Evolutionary conservation across 2,888 invertebrate genomes (phyloP).

Genomic region (Resseliella maxima): DNA sequence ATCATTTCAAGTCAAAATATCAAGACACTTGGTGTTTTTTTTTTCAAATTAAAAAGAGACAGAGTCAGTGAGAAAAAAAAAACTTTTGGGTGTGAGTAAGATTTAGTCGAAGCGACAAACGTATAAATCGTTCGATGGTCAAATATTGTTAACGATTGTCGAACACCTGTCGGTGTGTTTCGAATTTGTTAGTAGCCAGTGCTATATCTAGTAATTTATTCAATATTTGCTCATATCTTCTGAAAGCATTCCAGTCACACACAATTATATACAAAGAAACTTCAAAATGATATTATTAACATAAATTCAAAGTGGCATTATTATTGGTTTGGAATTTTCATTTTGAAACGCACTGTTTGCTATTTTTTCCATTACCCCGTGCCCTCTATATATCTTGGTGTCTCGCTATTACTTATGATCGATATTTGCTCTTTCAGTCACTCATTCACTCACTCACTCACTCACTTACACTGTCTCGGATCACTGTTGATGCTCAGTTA

Average conservation of each 20-base stretch:
- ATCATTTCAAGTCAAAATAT: not conserved
- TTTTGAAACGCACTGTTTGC: not conserved
- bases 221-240: not conserved
- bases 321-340: not conserved
- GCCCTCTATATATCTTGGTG: no score
- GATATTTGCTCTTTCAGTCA: not conserved
- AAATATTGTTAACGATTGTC: not conserved
- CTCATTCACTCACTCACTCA: not conserved
- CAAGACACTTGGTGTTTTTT: not conserved
- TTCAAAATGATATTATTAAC: slow-evolving; percentile 30
- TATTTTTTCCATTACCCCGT: no score
- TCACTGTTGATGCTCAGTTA: not conserved
- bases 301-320: slow-evolving; percentile 47
- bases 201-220: slow-evolving; percentile 18
- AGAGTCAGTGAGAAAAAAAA: not conserved
- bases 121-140: not conserved
- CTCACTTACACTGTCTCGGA: not conserved
- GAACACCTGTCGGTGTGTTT: not conserved
- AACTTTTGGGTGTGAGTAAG: not conserved
- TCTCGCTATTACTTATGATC: no score
- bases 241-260: not conserved
- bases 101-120: not conserved
- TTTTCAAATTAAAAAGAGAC: not conserved
- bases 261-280: not conserved
- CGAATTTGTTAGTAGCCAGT: not conserved